These are phyloP conservation scores for Panthera tigris DNA, from an alignment of 2,113 vertebrate genomes.

Conservation along the genomic window DNA sequence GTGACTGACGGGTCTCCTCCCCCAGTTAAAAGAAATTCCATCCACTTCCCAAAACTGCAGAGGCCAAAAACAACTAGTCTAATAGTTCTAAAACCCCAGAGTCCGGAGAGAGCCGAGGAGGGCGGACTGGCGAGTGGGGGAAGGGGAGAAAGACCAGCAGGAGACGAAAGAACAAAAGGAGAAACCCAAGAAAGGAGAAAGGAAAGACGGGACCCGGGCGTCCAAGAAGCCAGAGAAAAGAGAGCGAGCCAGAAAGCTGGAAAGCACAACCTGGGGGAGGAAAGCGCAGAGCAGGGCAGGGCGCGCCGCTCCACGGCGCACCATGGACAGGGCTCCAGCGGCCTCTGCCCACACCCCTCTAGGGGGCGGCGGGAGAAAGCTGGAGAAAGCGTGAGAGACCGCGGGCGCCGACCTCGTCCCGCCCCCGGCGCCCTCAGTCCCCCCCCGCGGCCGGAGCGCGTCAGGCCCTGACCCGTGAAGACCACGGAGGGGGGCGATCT, in stretches of 20 bases:
- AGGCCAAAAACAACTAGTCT: conserved; percentile 63
- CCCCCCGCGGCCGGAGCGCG: not conserved
- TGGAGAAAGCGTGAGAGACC: not conserved
- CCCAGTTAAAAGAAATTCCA: conserved; percentile 68
- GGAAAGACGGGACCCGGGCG: not conserved
- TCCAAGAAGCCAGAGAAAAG: not conserved
- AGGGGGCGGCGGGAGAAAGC: not conserved
- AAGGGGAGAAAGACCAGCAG: conserved; percentile 38
- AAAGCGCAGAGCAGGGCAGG: not conserved
- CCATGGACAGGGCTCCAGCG: conserved; percentile 85
- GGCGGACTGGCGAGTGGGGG: not conserved
- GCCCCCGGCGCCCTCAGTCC: not conserved
- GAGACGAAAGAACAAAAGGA: conserved; percentile 73
- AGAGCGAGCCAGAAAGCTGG: not conserved
- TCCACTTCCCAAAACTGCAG: conserved; percentile 65
- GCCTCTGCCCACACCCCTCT: conserved; percentile 65
- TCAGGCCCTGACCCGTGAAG: conserved; percentile 61
- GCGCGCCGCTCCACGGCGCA: conserved; percentile 70
- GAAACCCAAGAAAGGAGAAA: conserved; percentile 62
- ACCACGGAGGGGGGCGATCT: conserved; percentile 61
- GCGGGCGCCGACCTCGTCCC: not conserved
- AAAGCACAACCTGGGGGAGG: not conserved
- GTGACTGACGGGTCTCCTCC: conserved; percentile 74
- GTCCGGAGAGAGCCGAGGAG: not conserved
- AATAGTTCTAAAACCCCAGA: conserved; percentile 57